Percentiles rank a stretch among this genome's conserved stretches.
Conservation (phyloP, 1,140 invertebrate genomes). For the Heliconius hewitsoni region DNA sequence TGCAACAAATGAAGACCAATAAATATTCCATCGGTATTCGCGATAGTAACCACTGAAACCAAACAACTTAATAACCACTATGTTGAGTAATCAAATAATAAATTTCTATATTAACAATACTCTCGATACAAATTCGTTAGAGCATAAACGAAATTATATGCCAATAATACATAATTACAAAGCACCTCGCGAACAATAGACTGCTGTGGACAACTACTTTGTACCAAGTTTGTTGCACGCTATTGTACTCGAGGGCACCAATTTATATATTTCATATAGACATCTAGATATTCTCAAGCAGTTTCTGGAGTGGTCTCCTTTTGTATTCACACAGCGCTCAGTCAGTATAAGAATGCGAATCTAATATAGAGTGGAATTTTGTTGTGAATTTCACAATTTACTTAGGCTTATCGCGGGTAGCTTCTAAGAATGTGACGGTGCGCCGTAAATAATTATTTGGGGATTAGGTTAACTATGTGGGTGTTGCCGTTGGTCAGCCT, state of each 20-base stretch:
- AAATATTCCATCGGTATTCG: no score
- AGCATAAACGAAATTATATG: constrained; percentile 9
- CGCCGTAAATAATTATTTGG: not conserved
- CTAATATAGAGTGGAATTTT: constrained; percentile 8
- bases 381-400: not conserved
- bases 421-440: not conserved
- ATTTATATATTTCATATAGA: constrained; percentile 29
- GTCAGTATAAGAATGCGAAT: constrained; percentile 16
- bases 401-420: not conserved
- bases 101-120: not conserved
- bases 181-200: not conserved
- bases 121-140: not conserved
- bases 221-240: constrained; percentile 22
- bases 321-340: constrained; percentile 20
- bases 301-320: constrained; percentile 9
- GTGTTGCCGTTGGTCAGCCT: not conserved
- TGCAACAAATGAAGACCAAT: no score
- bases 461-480: not conserved
- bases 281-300: constrained; percentile 23
- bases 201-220: constrained; percentile 19
- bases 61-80: no score
- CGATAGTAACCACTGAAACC: no score
- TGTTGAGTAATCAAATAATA: not conserved
- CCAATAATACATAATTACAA: constrained; percentile 13
- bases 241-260: constrained; percentile 15